Conservation (phyloP, 2,888 invertebrate species). For the Hofmannophila pseudospretella region DNA sequence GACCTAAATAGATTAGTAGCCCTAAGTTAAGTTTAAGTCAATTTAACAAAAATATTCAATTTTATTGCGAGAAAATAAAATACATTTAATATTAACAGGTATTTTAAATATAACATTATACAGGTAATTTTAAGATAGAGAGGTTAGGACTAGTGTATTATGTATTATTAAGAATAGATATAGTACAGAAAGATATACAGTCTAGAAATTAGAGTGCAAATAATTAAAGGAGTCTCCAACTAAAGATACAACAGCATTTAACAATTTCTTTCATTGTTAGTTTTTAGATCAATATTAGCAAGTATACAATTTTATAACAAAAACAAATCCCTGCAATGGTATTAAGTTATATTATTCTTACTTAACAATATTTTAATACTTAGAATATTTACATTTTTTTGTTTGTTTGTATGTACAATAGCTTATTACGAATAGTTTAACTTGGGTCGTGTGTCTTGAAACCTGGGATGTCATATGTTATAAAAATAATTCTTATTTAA, state of each 20-base stretch:
- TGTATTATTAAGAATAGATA: constrained; percentile 5
- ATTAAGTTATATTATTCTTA: neutral
- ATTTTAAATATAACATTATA: constrained; percentile 7
- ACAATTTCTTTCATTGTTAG: too few species aligned
- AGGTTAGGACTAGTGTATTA: constrained; percentile 9
- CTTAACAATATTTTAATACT: neutral
- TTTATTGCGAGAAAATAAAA: too few species aligned
- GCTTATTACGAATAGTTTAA: constrained; percentile 14
- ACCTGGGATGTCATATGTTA: constrained; percentile 49
- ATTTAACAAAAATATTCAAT: too few species aligned
- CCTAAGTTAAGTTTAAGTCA: too few species aligned
- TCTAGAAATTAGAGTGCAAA: neutral
- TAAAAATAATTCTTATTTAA: constrained; percentile 56
- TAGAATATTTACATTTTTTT: constrained; percentile 2
- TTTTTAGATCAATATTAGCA: too few species aligned
- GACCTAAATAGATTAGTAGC: too few species aligned
- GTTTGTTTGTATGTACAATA: constrained; percentile 1
- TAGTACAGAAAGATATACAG: neutral
- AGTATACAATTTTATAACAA: neutral
- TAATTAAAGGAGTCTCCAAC: neutral
- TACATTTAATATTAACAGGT: too few species aligned
- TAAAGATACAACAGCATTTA: neutral
- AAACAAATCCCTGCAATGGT: neutral
- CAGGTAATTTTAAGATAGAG: constrained; percentile 7
- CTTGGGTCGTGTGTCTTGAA: constrained; percentile 50